phyloP scores from a whole-genome alignment of 2,797 vertebrate species.

The Staurois parvus region DNA sequence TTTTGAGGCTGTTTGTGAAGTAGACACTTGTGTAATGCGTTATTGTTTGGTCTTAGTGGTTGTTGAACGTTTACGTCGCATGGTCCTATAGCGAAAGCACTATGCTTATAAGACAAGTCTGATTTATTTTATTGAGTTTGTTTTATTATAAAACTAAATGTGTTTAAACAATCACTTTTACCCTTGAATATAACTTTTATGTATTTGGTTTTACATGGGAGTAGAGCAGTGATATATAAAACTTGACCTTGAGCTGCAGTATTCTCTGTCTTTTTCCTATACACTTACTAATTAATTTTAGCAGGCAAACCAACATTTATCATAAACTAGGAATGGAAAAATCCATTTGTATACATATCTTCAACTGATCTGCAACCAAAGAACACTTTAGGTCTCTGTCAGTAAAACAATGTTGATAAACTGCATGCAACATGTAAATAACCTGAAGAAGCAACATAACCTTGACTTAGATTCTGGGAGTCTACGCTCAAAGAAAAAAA shows the following conservation, averaged over 20 bases:
- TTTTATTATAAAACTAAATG: not conserved
- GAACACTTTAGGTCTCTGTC: not conserved
- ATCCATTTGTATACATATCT: not conserved
- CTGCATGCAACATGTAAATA: not conserved
- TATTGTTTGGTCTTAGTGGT: constrained; percentile 15
- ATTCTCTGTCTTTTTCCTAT: not conserved
- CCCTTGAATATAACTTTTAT: not conserved
- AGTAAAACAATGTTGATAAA: not conserved
- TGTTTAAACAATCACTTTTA: not conserved
- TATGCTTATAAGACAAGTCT: not conserved
- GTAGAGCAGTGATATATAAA: not conserved
- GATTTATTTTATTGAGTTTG: not conserved
- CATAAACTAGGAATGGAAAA: not conserved
- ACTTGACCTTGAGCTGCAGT: not conserved
- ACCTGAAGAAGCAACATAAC: not conserved
- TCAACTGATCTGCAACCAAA: constrained; percentile 21
- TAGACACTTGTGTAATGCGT: constrained; percentile 1
- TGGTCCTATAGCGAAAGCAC: constrained; percentile 3
- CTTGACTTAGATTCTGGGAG: not conserved
- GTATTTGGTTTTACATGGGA: not conserved
- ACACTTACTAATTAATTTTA: not conserved
- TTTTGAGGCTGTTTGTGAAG: not conserved
- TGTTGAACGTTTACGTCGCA: constrained; percentile 16
- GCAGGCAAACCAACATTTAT: not conserved
- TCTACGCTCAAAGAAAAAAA: not conserved